These are phyloP conservation scores for Mylabris sibirica DNA, from an alignment of 2,888 invertebrate genomes.

Conservation along the genomic window DNA sequence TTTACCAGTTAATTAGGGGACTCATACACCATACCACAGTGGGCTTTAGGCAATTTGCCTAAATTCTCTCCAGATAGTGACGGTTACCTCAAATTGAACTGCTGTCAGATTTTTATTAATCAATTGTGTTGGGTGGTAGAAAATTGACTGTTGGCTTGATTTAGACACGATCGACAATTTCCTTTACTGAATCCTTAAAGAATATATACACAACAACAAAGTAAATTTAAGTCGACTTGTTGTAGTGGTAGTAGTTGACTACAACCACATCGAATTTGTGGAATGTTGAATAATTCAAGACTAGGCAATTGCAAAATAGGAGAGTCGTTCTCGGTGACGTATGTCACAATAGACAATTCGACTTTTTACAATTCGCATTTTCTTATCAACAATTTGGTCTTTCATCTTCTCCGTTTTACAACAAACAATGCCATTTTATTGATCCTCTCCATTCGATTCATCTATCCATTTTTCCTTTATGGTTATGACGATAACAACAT, in stretches of 20 bases:
- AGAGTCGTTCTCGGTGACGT: constrained; percentile 39
- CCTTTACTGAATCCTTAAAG: neutral
- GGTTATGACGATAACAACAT: constrained; percentile 47
- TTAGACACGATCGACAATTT: neutral
- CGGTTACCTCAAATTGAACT: neutral
- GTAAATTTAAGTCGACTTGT: neutral
- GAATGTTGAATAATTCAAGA: constrained; percentile 47
- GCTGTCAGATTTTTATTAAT: neutral
- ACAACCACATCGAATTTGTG: constrained; percentile 41
- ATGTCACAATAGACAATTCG: constrained; percentile 40
- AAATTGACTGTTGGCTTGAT: neutral
- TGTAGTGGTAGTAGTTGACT: neutral
- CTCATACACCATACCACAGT: constrained; percentile 51
- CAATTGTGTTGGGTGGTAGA: neutral
- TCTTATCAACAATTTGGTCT: constrained; percentile 52
- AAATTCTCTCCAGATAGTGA: constrained; percentile 47
- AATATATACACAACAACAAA: neutral
- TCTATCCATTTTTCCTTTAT: constrained; percentile 49
- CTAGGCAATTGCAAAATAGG: constrained; percentile 44
- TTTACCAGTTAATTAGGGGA: constrained; percentile 64
- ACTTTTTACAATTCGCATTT: constrained; percentile 39
- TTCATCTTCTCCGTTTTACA: constrained; percentile 47
- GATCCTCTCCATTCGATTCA: constrained; percentile 48
- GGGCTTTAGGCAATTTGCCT: constrained; percentile 54
- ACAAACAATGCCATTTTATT: constrained; percentile 47